Conservation (phyloP, 2,888 invertebrate species). For the Nineta flava region DNA sequence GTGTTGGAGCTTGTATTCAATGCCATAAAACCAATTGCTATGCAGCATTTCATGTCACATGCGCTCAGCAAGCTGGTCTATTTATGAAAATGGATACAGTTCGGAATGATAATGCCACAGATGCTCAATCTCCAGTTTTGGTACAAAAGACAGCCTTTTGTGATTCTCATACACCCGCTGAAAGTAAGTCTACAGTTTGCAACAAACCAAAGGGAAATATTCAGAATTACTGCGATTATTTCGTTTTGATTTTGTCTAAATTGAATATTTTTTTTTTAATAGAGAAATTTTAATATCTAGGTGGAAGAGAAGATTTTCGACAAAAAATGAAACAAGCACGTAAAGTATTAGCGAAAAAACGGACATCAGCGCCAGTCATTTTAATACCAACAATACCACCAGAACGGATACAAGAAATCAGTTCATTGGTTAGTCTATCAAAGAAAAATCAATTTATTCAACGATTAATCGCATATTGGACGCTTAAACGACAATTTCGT, state of each 20-base stretch:
- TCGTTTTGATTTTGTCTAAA: too few relatives aligned
- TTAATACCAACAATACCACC: constrained; percentile 87
- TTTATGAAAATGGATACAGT: constrained; percentile 96
- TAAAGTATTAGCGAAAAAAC: constrained; percentile 73
- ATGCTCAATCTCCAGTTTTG: constrained; percentile 55
- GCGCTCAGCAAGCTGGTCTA: constrained; percentile 89
- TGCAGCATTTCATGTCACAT: constrained; percentile 97
- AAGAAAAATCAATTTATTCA: constrained; percentile 77
- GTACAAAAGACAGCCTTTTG: constrained; percentile 95
- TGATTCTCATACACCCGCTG: constrained; percentile 78
- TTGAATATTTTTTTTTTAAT: too few relatives aligned
- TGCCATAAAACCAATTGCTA: constrained; percentile 95
- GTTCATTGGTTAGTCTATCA: constrained; percentile 50
- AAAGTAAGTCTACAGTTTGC: constrained; percentile 17
- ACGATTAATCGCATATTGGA: constrained; percentile 91
- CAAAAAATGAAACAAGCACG: constrained; percentile 79
- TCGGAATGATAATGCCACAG: constrained; percentile 18
- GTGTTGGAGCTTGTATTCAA: constrained; percentile 93
- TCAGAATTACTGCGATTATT: too few relatives aligned
- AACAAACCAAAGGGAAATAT: too few relatives aligned
- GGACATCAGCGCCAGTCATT: constrained; percentile 80
- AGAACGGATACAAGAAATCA: constrained; percentile 75
- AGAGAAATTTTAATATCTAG: not conserved
- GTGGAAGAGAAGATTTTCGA: constrained; percentile 46
- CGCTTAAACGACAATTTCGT: constrained; percentile 81